Conservation (phyloP, 1,140 invertebrate genomes). For the Stegodyphus dumicola region DNA sequence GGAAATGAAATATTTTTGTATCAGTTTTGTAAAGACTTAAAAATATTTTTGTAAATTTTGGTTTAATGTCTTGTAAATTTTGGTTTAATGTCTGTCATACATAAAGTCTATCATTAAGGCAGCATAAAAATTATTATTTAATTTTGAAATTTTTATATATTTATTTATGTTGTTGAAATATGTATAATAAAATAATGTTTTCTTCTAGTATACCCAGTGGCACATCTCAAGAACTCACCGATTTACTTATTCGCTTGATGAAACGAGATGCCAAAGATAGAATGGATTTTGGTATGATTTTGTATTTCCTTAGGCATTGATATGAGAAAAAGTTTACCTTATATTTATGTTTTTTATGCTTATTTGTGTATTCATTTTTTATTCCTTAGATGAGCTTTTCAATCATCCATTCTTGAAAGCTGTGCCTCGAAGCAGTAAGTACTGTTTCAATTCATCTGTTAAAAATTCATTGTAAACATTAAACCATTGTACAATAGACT, state of each 20-base stretch:
- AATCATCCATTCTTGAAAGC: constrained; percentile 84
- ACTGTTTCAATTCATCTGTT: background rate
- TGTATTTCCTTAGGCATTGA: too few relatives aligned
- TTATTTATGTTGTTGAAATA: constrained; percentile 7
- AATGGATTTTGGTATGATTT: constrained; percentile 81
- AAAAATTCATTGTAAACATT: too few relatives aligned
- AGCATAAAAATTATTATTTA: constrained; percentile 16
- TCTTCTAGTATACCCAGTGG: constrained; percentile 85
- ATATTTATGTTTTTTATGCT: background rate
- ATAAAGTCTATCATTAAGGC: background rate
- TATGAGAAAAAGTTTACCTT: background rate
- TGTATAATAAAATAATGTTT: constrained; percentile 4
- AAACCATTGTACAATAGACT: too few relatives aligned
- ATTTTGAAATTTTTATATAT: constrained; percentile 9
- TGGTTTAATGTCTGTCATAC: constrained; percentile 1
- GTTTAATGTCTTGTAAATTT: background rate
- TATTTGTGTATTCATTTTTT: background rate
- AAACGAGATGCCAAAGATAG: constrained; percentile 93
- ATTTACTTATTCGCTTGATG: constrained; percentile 83
- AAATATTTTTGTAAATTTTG: background rate
- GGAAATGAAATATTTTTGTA: too few relatives aligned
- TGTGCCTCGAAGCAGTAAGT: constrained; percentile 57
- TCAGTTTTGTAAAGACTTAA: too few relatives aligned
- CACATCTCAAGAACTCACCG: constrained; percentile 88
- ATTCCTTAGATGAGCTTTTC: constrained; percentile 83